Evolutionary conservation across 1,140 invertebrate genomes (phyloP), one percentile per base, ranked within the genome.

Genomic region (Drosophila albomicans): DNA sequence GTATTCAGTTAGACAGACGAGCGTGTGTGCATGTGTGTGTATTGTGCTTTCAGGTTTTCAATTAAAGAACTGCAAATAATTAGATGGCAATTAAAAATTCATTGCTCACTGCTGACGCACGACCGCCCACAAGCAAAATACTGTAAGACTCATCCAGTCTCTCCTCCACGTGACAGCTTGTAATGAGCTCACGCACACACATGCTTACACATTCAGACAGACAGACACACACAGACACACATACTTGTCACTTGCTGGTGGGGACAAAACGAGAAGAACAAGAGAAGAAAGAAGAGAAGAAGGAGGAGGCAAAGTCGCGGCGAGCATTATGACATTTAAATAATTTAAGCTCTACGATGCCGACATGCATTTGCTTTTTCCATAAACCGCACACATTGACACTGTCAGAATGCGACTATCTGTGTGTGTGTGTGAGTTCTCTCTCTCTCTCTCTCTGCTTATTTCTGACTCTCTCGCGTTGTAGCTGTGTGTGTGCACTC

Each of bases 21-120:
- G 6, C 8, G 5, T 13, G n/a, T 25, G 15, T 35, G 10, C 45
- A 48, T 28, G 46, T 15, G 11, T 7, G 3, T 20, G 38, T 64
- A 51, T 52, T 61, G 30, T 61, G 32, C 38, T 63, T 74, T 75
- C 67, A 70, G 67, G 52, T 70, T 72, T 85, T 79, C 82, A 82
- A 86, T 82, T 87, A 73, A 81, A 57, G 59, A 79, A 81, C 77
- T 86, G 79, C 70, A 86, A 82, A 72, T 86, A 86, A 81, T 86
- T 81, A 86, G 67, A 66, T 57, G 82, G 71, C 67, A 86, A 86
- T 86, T 79, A 82, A 78, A 79, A 87, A 79, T 87, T 73, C 64
- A 86, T 86, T 81, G 66, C 76, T 62, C 65, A 46, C 30, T 46
- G 57, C 46, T 46, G 54, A 74, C 65, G 43, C 54, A 69, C 16